These are phyloP conservation scores for Holothuria leucospilota DNA, from an alignment of 53 echinoderm and acorn worm species.

Conservation along the genomic window DNA sequence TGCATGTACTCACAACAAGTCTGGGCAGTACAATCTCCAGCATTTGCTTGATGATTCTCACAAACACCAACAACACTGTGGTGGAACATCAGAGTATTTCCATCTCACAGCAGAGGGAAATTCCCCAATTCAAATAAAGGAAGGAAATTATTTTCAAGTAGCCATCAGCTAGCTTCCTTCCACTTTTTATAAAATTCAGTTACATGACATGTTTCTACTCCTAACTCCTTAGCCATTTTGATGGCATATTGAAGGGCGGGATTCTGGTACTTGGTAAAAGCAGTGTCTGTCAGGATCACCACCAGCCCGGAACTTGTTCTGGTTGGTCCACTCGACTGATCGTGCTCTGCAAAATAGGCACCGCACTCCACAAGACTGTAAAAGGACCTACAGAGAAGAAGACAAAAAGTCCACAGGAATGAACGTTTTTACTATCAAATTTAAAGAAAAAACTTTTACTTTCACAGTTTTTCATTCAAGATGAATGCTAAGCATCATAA, in stretches of 20 bases:
- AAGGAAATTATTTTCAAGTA: neutral
- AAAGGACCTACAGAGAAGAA: constrained; percentile 22
- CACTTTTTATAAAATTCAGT: constrained; percentile 69
- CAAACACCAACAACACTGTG: too few relatives aligned
- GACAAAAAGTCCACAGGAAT: neutral
- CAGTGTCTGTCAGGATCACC: constrained; percentile 40
- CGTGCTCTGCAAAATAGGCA: constrained; percentile 40
- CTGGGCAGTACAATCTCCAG: too few relatives aligned
- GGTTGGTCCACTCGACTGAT: neutral
- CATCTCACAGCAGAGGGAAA: neutral
- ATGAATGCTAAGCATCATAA: too few relatives aligned
- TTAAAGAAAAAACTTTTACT: too few relatives aligned
- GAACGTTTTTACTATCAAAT: neutral
- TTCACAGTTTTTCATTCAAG: too few relatives aligned
- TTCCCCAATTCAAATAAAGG: neutral
- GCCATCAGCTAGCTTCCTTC: constrained; percentile 68
- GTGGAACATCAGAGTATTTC: too few relatives aligned
- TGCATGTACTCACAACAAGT: too few relatives aligned
- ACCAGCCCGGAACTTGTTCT: constrained; percentile 24
- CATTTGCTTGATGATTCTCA: too few relatives aligned
- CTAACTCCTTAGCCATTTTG: constrained; percentile 43
- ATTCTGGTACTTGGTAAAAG: constrained; percentile 35
- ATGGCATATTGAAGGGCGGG: constrained; percentile 50
- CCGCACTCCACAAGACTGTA: constrained; percentile 53
- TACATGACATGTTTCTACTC: constrained; percentile 41